Conservation (phyloP, 2,888 invertebrate species). For the Clanis bilineata region DNA sequence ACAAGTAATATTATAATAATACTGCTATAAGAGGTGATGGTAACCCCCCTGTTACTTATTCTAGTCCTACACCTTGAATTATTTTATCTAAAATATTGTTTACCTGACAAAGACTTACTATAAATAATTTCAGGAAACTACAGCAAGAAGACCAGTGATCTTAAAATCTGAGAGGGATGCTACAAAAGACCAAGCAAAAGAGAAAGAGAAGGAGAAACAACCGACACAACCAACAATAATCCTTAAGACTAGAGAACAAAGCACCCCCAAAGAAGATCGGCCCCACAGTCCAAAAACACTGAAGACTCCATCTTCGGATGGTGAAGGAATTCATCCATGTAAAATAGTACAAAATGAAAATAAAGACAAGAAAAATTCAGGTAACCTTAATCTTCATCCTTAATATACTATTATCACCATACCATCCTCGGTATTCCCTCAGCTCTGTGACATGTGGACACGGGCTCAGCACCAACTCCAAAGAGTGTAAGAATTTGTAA, state of each 20-base stretch:
- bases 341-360: constrained; percentile 79
- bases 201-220: constrained; percentile 77
- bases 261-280: constrained; percentile 77
- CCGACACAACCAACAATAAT: constrained; percentile 88
- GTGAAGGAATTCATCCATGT: constrained; percentile 60
- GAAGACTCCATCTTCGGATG: constrained; percentile 53
- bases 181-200: constrained; percentile 59
- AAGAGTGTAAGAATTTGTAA: too few species aligned
- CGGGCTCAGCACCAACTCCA: too few species aligned
- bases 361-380: constrained; percentile 66
- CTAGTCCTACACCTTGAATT: too few species aligned
- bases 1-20: too few species aligned
- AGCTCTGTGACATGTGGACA: too few species aligned
- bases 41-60: too few species aligned
- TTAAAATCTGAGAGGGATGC: constrained; percentile 75
- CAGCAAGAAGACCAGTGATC: constrained; percentile 67
- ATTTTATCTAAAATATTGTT: too few species aligned
- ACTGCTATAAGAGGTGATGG: too few species aligned
- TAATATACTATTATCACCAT: too few species aligned
- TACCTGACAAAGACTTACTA: too few species aligned
- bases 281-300: constrained; percentile 83
- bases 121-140: constrained; percentile 50
- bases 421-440: too few species aligned
- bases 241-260: constrained; percentile 85
- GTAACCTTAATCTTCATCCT: constrained; percentile 41